phyloP scores from a whole-genome alignment of 2,888 invertebrate species.

The Mythimna impura region DNA sequence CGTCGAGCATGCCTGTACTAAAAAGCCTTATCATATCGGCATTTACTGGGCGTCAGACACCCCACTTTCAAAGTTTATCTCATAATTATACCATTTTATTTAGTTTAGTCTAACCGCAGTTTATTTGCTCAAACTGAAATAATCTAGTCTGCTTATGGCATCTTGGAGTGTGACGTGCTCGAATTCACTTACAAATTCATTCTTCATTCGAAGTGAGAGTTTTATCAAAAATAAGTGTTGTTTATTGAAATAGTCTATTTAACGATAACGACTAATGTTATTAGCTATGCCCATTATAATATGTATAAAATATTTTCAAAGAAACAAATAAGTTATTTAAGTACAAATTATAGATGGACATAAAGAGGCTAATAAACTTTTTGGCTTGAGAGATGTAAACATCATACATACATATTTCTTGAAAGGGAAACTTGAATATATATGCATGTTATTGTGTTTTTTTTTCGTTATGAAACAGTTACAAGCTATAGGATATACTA shows the following conservation, averaged over 20 bases:
- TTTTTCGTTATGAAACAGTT: too few species aligned
- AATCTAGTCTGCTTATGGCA: slow-evolving; percentile 7
- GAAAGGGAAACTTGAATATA: too few species aligned
- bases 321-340: not conserved
- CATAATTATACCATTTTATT: not conserved
- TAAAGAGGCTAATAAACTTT: not conserved
- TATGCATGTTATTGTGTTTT: too few species aligned
- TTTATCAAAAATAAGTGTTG: not conserved
- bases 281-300: not conserved
- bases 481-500: too few species aligned
- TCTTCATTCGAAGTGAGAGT: not conserved
- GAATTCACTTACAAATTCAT: not conserved
- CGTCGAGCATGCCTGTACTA: too few species aligned
- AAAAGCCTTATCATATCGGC: too few species aligned
- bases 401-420: too few species aligned
- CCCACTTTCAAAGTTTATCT: too few species aligned
- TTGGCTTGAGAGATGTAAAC: not conserved
- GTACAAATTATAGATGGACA: not conserved
- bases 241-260: not conserved
- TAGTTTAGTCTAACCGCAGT: not conserved
- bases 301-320: not conserved
- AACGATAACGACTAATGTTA: not conserved
- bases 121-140: not conserved
- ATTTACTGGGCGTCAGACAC: too few species aligned
- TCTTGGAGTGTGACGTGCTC: not conserved